Evolutionary conservation across 2,888 invertebrate species (phyloP), one percentile per base, ranked within the genome.

Genomic region (Stenodera caucasica): DNA sequence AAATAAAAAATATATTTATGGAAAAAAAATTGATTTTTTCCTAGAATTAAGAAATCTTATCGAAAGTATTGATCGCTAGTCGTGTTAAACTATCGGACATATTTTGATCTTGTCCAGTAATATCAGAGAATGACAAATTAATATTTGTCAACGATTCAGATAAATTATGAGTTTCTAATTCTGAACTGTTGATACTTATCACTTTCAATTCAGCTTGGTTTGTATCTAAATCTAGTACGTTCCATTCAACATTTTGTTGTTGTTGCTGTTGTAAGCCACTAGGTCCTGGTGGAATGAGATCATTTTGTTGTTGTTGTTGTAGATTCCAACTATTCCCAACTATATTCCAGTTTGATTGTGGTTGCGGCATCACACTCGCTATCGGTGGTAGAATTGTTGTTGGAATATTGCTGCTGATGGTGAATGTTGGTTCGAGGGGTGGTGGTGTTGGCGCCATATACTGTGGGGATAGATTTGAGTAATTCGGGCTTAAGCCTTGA

Each of bases 71-170:
- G 55, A 81, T 81, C 1, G 83, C 81, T 54, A 85, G 71, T 66
- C 81, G 80, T n/a, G 83, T 83, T 63, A 85, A 82, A 72, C 84
- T 84, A 64, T 86, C 85, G 2, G 83, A 82, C 83, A 84, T 84
- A 69, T 81, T 83, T 55, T 76, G 74, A 45, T 75, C 73, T 40
- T 69, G 68, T 23, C 71, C 60, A 33, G 60, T 64, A 21, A 72
- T 71, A 58, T 84, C 84, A 1, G 80, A 80, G 57, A 84, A 72
- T 0, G 82, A 82, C 52, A 84, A 71, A 67, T 82, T 82, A 63
- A 78, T 80, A 2, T 81, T 81, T 6, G 45, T 55, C 4, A 84
- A 73, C 67, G 80, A 82, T 49, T 82, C 82, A 0, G 83, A 81
- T 11, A 84, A 73, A 53, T 78, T 77, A 23, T 77, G 78, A 8